A percentile compares a stretch with the other conserved stretches of the same genome.
Conservation (phyloP, 2,888 invertebrate genomes). For the Drosophila birchii region DNA sequence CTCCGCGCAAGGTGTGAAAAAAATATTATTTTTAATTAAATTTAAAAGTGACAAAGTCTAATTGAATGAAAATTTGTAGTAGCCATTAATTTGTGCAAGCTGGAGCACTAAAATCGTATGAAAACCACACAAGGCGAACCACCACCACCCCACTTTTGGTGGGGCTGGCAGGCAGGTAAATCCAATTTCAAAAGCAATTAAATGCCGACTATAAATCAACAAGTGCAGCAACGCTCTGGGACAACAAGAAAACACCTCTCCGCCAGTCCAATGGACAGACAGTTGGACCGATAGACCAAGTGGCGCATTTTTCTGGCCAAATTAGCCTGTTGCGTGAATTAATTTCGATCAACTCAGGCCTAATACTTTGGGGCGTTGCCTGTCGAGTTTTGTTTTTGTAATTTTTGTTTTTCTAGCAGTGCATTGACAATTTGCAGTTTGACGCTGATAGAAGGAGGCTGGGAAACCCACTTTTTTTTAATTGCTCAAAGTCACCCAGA, state of each 20-base stretch:
- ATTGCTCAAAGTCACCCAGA: conserved; percentile 65
- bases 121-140: conserved; percentile 43
- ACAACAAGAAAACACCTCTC: conserved; percentile 61
- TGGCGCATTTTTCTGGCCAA: conserved; percentile 61
- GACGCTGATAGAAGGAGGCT: conserved; percentile 25
- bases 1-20: conserved; percentile 43
- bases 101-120: conserved; percentile 19
- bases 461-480: conserved; percentile 49
- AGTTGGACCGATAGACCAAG: conserved; percentile 15
- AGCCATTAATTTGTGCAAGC: conserved; percentile 63
- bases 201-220: conserved; percentile 78
- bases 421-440: conserved; percentile 65
- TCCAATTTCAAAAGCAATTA: conserved; percentile 81
- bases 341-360: conserved; percentile 56
- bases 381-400: conserved; percentile 33
- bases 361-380: conserved; percentile 63
- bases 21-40: conserved; percentile 41
- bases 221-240: conserved; percentile 69
- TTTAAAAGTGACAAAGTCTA: conserved; percentile 67
- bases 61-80: conserved; percentile 74
- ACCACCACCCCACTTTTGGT: conserved; percentile 15
- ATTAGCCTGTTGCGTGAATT: conserved; percentile 71
- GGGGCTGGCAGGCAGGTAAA: conserved; percentile 51
- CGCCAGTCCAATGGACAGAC: conserved; percentile 7
- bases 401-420: conserved; percentile 5